Evolutionary conservation across 2,797 vertebrate species (phyloP), one percentile per base, ranked within the genome.

Genomic region (Neoniphon sammara): DNA sequence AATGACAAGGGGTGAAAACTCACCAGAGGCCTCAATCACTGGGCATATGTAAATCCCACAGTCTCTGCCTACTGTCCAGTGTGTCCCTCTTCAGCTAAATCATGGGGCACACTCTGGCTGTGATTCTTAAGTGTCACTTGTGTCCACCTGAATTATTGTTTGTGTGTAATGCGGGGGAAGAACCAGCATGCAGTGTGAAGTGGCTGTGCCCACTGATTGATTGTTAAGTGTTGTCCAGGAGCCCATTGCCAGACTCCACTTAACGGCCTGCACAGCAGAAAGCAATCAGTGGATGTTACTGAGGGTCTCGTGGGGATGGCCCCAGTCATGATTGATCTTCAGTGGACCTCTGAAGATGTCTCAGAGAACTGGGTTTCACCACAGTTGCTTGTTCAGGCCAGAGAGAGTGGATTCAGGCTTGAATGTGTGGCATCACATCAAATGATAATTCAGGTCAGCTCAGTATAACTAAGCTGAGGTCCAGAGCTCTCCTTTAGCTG

Each of bases 151-250:
- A 94, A 93, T 93, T 91, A 93, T 91, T 94, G 93, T 94, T 93
- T 94, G 91, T 92, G 91, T 86, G 92, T 90, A 91, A 91, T 87
- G 87, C 85, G 72, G 88, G 82, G 88, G 88, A 91, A 90, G 90
- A 88, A 82, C 83, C 82, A 49, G 88, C 85, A 80, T 84, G 89
- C 91, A 91, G 87, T 87, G 84, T 88, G 86, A 85, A 91, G 90
- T 88, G 87, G 88, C 90, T 87, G 89, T 90, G 91, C 87, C 89
- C 87, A 87, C 91, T 94, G 93, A 94, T 94, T 95, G 94, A 94
- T 94, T 93, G 92, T 94, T 94, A 94, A 94, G 93, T 95, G 93
- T 94, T 94, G 93, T 95, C 93, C 93, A 90, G 93, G 90, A 94
- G 91, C 91, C 93, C 93, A 93, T 94, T 88, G 89, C 90, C 81